Evolutionary conservation across 1,140 invertebrate genomes (phyloP).

Genomic region (Aphelinus certus): DNA sequence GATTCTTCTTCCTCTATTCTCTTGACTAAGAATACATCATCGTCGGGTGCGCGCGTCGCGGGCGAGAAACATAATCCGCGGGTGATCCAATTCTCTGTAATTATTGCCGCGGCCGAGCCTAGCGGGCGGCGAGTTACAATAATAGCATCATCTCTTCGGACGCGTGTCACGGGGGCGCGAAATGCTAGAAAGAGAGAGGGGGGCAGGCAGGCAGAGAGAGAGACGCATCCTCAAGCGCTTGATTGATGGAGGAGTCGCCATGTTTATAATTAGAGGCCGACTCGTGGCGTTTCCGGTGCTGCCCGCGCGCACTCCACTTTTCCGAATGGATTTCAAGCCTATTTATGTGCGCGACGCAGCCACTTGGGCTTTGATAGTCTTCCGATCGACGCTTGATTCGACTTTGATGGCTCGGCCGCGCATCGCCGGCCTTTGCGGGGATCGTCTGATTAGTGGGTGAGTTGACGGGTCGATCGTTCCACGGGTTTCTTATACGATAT

Average conservation of each 20-base stretch:
- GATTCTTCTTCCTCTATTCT: background rate
- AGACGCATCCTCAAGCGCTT: constrained; percentile 35
- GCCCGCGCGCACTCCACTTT: background rate
- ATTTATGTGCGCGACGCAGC: no score
- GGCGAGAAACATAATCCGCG: constrained; percentile 30
- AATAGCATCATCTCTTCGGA: constrained; percentile 39
- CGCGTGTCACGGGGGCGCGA: constrained; percentile 6
- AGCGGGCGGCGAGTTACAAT: constrained; percentile 38
- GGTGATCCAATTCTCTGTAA: constrained; percentile 33
- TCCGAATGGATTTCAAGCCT: no score
- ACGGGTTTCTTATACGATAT: background rate
- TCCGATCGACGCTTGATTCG: no score
- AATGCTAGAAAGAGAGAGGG: constrained; percentile 1
- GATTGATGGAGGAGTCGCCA: constrained; percentile 41
- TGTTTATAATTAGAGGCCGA: constrained; percentile 40
- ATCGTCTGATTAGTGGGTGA: background rate
- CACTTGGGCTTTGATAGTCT: no score
- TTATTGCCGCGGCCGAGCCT: constrained; percentile 18
- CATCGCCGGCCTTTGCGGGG: no score
- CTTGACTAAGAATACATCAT: no score
- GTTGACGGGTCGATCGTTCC: constrained; percentile 5
- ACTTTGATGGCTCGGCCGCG: no score
- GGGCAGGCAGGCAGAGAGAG: constrained; percentile 8
- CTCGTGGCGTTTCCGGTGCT: constrained; percentile 32
- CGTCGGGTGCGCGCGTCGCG: no score